These are phyloP conservation scores for Sitta europaea DNA, from an alignment of 2,113 vertebrate species.

Conservation along the genomic window DNA sequence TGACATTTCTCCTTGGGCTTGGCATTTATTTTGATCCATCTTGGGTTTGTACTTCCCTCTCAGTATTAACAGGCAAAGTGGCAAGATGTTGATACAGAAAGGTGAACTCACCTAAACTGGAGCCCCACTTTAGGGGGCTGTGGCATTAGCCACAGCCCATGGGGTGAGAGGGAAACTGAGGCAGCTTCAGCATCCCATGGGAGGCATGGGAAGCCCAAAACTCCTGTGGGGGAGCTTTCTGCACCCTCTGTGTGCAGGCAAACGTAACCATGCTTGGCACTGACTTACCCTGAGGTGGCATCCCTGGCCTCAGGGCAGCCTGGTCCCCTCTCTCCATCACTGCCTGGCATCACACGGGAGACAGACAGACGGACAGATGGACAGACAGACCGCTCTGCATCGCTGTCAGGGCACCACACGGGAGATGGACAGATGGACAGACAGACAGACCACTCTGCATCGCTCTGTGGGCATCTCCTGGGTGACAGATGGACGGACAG, in stretches of 20 bases:
- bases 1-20: background rate
- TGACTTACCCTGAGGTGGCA: background rate
- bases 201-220: background rate
- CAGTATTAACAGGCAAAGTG: background rate
- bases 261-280: background rate
- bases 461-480: background rate
- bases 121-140: too few species aligned
- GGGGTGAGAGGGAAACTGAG: background rate
- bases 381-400: background rate
- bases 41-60: background rate
- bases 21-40: background rate
- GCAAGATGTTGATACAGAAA: background rate
- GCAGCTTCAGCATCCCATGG: accelerated
- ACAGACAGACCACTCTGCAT: background rate
- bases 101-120: accelerated
- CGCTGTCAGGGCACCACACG: background rate
- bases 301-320: background rate
- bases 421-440: background rate
- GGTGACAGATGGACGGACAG: background rate
- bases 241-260: background rate
- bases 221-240: accelerated
- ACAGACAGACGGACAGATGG: background rate
- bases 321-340: background rate
- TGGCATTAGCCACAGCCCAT: accelerated
- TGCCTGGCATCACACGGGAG: accelerated